These are phyloP conservation scores for Salmo trutta DNA, from an alignment of 2,797 vertebrate species.

Conservation along the genomic window DNA sequence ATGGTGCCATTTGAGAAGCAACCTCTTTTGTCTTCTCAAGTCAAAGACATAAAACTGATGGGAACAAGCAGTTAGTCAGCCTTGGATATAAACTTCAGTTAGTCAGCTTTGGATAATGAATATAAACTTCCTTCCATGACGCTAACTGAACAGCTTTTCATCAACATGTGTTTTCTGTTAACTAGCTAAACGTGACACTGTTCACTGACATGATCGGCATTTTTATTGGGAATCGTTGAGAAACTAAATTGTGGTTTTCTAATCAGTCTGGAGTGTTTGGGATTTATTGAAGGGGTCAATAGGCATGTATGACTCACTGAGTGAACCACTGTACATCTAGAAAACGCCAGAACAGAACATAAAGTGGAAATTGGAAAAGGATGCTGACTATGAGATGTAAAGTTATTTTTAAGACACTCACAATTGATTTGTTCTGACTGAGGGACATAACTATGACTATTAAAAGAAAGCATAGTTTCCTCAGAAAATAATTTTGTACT, in stretches of 20 bases:
- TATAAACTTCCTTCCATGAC: not conserved
- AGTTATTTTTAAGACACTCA: not conserved
- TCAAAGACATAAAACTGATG: not conserved
- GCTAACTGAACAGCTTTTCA: not conserved
- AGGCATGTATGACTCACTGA: not conserved
- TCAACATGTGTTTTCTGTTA: slow-evolving; percentile 1
- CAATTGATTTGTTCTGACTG: not conserved
- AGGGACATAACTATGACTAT: not conserved
- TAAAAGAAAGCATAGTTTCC: not conserved
- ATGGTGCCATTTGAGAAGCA: not conserved
- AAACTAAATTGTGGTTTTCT: not conserved
- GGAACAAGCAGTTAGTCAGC: not conserved
- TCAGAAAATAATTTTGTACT: not conserved
- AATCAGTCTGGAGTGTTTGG: not conserved
- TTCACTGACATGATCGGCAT: not conserved
- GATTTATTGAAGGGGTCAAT: not conserved
- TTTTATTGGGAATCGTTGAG: not conserved
- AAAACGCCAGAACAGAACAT: not conserved
- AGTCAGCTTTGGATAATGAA: not conserved
- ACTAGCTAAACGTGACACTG: not conserved
- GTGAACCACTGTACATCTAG: not conserved
- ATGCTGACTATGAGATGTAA: not conserved
- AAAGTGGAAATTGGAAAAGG: not conserved
- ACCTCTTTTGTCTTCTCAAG: not conserved
- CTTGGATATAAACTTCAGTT: not conserved